phyloP scores from a whole-genome alignment of 2,888 invertebrate genomes.

The Perizoma flavofasciatum region DNA sequence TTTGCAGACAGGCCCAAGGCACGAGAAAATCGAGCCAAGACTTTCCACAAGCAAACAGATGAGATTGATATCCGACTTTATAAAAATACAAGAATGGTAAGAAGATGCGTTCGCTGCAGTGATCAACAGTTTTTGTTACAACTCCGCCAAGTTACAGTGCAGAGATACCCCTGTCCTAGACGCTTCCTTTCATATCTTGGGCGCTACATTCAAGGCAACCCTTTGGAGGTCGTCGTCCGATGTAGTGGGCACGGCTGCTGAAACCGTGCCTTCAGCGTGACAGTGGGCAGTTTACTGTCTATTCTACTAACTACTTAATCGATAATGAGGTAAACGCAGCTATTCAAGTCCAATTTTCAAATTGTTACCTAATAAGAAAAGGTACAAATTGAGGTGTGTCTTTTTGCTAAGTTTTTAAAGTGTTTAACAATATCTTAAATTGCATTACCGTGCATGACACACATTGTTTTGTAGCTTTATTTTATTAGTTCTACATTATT shows the following conservation, averaged over 20 bases:
- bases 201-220: constrained; percentile 48
- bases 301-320: constrained; percentile 32
- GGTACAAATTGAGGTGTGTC: not conserved
- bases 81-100: too few species aligned
- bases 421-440: too few species aligned
- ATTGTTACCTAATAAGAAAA: constrained; percentile 6
- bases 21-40: constrained; percentile 12
- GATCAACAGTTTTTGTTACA: too few species aligned
- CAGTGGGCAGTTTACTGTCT: constrained; percentile 48
- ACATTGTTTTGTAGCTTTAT: too few species aligned
- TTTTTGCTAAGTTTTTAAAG: not conserved
- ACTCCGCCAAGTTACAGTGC: too few species aligned
- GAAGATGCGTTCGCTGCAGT: too few species aligned
- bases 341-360: constrained; percentile 13
- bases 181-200: constrained; percentile 24
- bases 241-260: constrained; percentile 73
- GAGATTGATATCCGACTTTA: not conserved
- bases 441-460: too few species aligned
- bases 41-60: not conserved
- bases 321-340: constrained; percentile 33
- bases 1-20: constrained; percentile 37
- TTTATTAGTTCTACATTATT: too few species aligned
- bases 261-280: constrained; percentile 67
- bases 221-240: constrained; percentile 69
- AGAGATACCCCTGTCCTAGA: too few species aligned